Evolutionary conservation across 1,140 invertebrate species (phyloP).

Genomic region (Tribolium madens): DNA sequence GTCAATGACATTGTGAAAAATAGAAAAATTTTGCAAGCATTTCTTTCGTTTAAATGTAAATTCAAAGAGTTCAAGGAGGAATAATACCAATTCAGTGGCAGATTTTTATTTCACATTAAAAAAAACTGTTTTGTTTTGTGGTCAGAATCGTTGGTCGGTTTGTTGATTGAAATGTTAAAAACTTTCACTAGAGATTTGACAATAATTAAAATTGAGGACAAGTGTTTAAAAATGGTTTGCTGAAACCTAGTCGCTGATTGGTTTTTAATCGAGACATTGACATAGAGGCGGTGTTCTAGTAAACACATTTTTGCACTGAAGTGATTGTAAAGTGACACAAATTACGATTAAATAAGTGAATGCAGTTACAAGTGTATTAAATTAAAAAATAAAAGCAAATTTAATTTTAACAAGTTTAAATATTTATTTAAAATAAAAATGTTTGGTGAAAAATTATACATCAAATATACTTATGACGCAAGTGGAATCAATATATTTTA

Average conservation of each 20-base stretch:
- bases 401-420: too few relatives aligned
- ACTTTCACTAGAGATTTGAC: constrained; percentile 23
- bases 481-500: not conserved
- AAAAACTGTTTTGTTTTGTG: not conserved
- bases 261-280: constrained; percentile 22
- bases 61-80: too few relatives aligned
- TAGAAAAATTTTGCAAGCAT: too few relatives aligned
- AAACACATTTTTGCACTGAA: constrained; percentile 16
- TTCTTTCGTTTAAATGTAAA: too few relatives aligned
- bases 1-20: not conserved
- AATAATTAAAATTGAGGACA: constrained; percentile 5
- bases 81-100: too few relatives aligned
- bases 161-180: constrained; percentile 4
- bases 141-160: not conserved
- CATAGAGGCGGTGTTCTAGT: not conserved
- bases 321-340: constrained; percentile 32
- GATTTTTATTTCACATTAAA: too few relatives aligned
- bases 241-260: not conserved
- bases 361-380: not conserved
- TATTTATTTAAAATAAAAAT: too few relatives aligned
- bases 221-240: not conserved
- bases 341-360: constrained; percentile 3
- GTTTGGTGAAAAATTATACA: not conserved
- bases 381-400: too few relatives aligned
- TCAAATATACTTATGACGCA: too few relatives aligned